These are phyloP conservation scores for Cyaniris semiargus DNA, from an alignment of 2,888 invertebrate species.

Conservation along the genomic window DNA sequence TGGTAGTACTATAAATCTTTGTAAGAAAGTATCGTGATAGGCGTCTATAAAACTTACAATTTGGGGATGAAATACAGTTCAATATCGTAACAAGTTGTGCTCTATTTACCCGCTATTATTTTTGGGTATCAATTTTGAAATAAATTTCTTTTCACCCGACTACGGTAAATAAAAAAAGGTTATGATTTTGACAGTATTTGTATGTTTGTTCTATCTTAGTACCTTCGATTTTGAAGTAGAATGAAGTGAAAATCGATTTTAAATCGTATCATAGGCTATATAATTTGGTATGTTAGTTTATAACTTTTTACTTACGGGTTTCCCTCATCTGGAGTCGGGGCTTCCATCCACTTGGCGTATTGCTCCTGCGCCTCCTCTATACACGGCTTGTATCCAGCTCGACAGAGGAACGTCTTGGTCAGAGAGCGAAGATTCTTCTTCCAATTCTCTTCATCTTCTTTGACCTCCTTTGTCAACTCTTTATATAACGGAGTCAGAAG, in stretches of 20 bases:
- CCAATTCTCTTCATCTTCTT: constrained; percentile 83
- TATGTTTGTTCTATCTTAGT: not conserved
- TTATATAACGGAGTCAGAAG: constrained; percentile 86
- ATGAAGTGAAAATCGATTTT: too few relatives aligned
- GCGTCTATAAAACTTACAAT: not conserved
- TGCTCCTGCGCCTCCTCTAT: constrained; percentile 86
- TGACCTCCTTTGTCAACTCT: constrained; percentile 76
- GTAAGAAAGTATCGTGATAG: not conserved
- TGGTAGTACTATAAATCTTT: too few relatives aligned
- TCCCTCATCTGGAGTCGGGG: constrained; percentile 86
- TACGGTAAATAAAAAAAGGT: too few relatives aligned
- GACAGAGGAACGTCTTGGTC: constrained; percentile 86
- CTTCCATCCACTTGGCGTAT: constrained; percentile 88
- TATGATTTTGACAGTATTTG: not conserved
- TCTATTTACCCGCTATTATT: too few relatives aligned
- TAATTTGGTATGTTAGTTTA: too few relatives aligned
- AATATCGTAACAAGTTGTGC: too few relatives aligned
- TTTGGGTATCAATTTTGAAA: too few relatives aligned
- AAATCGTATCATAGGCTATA: too few relatives aligned
- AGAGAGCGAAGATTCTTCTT: constrained; percentile 84
- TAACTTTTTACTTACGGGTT: constrained; percentile 84
- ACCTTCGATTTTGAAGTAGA: too few relatives aligned
- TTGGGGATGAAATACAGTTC: not conserved
- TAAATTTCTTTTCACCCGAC: too few relatives aligned
- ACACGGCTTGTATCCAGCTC: constrained; percentile 88